Evolutionary conservation across 2,113 vertebrate species (phyloP), one percentile per base, ranked within the genome.

Genomic region (Ciconia boyciana): DNA sequence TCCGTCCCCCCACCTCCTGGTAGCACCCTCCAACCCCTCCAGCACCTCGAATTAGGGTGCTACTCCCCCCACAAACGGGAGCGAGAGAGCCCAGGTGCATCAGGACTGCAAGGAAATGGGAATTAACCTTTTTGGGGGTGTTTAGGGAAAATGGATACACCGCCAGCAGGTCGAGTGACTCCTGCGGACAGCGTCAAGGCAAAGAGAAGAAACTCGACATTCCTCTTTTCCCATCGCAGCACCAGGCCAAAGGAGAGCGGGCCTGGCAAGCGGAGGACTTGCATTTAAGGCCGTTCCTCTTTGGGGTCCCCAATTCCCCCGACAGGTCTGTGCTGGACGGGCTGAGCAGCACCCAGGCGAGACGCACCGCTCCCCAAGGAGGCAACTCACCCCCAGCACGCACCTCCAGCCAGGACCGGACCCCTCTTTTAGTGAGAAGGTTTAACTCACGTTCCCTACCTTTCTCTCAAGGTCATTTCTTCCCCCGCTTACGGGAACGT

Each of bases 111-210:
- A 13, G n/a, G 18, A 24, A 44, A 13, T 0, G 20, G n/a, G 57
- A 51, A 51, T 26, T 5, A 7, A 22, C 21, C 12, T 29, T 79
- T 65, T 13, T 49, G 44, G 72, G 2, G 26, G 48, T 0, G 6
- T 36, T 64, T 29, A 44, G 46, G 46, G 60, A 15, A 22, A 44
- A 36, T 0, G 11, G 77, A 6, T 25, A 8, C 20, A 2, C 22
- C 12, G 2, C 4, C 2, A 41, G 62, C 22, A 5, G 62, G 29
- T 20, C 13, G 13, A 21, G 34, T 0, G 9, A 8, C 18, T 11
- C 71, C 72, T 3, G 20, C 15, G 55, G 55, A 10, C 46, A 75
- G 36, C 0, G 2, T 12, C 22, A 25, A 31, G 36, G 57, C 66
- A 2, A 13, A 31, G 49, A 52, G 34, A 26, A 44, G 29, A 13